phyloP scores from a whole-genome alignment of 2,888 invertebrate genomes.

The Parasteatoda lunata region DNA sequence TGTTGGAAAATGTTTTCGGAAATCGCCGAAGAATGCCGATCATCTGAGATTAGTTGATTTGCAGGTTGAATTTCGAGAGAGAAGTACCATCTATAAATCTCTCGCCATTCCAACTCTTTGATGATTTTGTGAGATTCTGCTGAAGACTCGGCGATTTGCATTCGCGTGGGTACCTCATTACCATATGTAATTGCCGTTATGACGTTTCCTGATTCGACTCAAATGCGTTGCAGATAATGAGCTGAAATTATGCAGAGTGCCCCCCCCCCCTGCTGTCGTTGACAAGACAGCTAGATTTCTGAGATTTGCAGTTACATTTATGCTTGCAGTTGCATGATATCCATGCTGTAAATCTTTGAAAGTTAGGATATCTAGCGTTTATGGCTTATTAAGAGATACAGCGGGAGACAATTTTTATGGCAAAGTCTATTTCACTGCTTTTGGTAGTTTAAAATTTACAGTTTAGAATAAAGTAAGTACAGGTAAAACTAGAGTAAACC shows the following conservation, averaged over 20 bases:
- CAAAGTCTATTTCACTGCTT: too few species aligned
- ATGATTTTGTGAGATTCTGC: neutral
- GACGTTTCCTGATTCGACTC: neutral
- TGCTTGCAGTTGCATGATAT: too few species aligned
- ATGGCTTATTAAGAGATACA: too few species aligned
- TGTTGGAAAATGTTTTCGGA: neutral
- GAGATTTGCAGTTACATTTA: too few species aligned
- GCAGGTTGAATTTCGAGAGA: neutral
- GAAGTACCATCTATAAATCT: neutral
- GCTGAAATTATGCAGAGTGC: neutral
- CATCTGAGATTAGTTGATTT: neutral
- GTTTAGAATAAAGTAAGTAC: too few species aligned
- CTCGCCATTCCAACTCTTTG: neutral
- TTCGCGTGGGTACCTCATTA: neutral
- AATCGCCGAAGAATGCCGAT: neutral
- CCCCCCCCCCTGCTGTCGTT: too few species aligned
- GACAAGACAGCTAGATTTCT: too few species aligned
- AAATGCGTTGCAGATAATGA: neutral
- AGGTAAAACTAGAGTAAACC: too few species aligned
- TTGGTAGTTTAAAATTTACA: too few species aligned
- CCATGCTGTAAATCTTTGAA: too few species aligned
- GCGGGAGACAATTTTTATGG: too few species aligned
- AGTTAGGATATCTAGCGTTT: too few species aligned
- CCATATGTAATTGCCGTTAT: neutral
- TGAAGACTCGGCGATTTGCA: neutral